These are phyloP conservation scores for Epinotia bilunana DNA, from an alignment of 2,888 invertebrate genomes.

Conservation along the genomic window DNA sequence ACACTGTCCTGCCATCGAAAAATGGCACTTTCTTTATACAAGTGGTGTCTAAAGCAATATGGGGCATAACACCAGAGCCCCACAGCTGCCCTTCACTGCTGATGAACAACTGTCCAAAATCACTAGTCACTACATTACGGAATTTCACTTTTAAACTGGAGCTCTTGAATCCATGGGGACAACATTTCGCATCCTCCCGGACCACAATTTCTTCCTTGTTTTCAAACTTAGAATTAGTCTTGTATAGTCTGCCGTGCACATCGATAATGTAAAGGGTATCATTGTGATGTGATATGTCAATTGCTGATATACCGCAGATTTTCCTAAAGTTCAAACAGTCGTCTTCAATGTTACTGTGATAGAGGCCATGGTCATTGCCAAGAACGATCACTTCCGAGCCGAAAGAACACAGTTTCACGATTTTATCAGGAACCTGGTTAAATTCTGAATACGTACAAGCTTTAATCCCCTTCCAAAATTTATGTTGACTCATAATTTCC, in stretches of 20 bases:
- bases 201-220: constrained; percentile 85
- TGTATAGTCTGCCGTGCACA: constrained; percentile 85
- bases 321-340: constrained; percentile 75
- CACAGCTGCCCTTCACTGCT: constrained; percentile 88
- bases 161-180: constrained; percentile 87
- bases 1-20: constrained; percentile 87
- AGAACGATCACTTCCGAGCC: constrained; percentile 73
- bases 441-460: constrained; percentile 65
- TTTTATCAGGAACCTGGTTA: constrained; percentile 77
- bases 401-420: constrained; percentile 75
- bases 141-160: constrained; percentile 86
- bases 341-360: constrained; percentile 71
- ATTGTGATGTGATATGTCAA: constrained; percentile 86
- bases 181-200: constrained; percentile 86
- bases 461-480: constrained; percentile 78
- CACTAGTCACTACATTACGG: constrained; percentile 85
- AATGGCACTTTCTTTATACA: constrained; percentile 87
- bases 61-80: constrained; percentile 88
- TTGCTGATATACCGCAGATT: constrained; percentile 81
- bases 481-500: constrained; percentile 79
- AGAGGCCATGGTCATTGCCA: constrained; percentile 78
- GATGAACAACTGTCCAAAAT: constrained; percentile 86
- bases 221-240: constrained; percentile 82
- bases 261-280: constrained; percentile 86
- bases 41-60: constrained; percentile 85